A percentile compares a stretch with the other conserved stretches of the same genome.
phyloP scores from a whole-genome alignment of 2,797 vertebrate genomes.

The Pampus argenteus region DNA sequence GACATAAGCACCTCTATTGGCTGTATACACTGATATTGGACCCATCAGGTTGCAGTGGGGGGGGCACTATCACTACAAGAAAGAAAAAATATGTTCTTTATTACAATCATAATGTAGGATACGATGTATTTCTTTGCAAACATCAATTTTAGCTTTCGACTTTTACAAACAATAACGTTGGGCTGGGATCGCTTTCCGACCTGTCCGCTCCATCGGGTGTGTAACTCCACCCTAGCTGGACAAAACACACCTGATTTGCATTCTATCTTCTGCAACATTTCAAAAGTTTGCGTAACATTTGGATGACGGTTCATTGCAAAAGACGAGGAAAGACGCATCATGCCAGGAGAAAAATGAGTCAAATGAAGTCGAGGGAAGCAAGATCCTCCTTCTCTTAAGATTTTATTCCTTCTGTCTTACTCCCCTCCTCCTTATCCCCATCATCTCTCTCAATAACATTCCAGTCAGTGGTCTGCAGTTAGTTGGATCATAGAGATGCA shows the following conservation, averaged over 20 bases:
- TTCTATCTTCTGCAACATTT: constrained; percentile 11
- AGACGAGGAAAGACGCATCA: constrained; percentile 45
- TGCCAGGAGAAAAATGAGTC: not conserved
- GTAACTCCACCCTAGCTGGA: not conserved
- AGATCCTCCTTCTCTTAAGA: constrained; percentile 89
- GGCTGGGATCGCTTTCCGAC: not conserved
- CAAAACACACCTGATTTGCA: constrained; percentile 9
- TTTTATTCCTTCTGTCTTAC: constrained; percentile 27
- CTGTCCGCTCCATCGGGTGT: not conserved
- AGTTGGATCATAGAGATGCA: constrained; percentile 94
- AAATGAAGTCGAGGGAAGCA: constrained; percentile 38
- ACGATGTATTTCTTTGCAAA: no score
- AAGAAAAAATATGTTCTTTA: no score
- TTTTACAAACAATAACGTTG: not conserved
- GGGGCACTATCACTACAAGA: no score
- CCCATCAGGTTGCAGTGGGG: no score
- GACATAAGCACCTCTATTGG: not conserved
- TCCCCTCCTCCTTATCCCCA: constrained; percentile 45
- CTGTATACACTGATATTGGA: not conserved
- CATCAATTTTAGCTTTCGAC: not conserved
- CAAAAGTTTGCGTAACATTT: constrained; percentile 24
- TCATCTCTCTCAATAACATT: constrained; percentile 90
- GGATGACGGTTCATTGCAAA: constrained; percentile 34
- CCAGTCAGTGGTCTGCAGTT: constrained; percentile 89
- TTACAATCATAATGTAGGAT: no score